Evolutionary conservation across 2,888 invertebrate genomes (phyloP), one percentile per base, ranked within the genome.

Genomic region (Patella pellucida): DNA sequence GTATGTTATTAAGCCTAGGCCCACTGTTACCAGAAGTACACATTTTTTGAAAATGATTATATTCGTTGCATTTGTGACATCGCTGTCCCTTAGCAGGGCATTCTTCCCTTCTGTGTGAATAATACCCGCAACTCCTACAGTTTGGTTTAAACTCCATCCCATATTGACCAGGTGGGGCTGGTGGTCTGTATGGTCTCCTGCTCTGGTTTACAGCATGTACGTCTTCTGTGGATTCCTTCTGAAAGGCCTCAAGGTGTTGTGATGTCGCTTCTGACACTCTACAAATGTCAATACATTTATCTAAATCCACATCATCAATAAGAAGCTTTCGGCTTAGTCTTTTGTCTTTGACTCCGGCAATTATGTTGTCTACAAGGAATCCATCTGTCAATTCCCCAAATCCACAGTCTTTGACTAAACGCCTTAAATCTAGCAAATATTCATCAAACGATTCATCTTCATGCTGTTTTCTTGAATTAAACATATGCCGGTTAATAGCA

Each of bases 371-470:
- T 67, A 62, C 71, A 16, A 75, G 41, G 41, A 75, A 52, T 15
- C 72, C 67, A 52, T 75, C 75, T 71, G 41, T 75, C 50, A 75
- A 52, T 73, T 73, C 68, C 14, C 52, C 73, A 51, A 52, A 68
- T 68, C 68, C 52, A 68, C 73, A 73, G 27, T 31, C 68, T 73
- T 73, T 69, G 12, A 27, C 19, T 67, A 27, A 12, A 5, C 51
- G 31, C 68, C 68, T 68, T 68, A 73, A 3, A 12, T 73, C 73
- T 19, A 27, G 11, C 14, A 71, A n/a, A 71, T 14, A 71, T 19
- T 71, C 52, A 52, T 71, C 71, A 52, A 68, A 67, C 16, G 73
- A 67, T 68, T 73, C 67, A 68, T 73, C 73, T 16, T 67, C n/a
- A 41, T 67, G 68, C 19, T 73, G 73, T 31, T 15, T 50, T n/a